phyloP scores from a whole-genome alignment of 2,888 invertebrate species.

The Leptinotarsa haldemani region DNA sequence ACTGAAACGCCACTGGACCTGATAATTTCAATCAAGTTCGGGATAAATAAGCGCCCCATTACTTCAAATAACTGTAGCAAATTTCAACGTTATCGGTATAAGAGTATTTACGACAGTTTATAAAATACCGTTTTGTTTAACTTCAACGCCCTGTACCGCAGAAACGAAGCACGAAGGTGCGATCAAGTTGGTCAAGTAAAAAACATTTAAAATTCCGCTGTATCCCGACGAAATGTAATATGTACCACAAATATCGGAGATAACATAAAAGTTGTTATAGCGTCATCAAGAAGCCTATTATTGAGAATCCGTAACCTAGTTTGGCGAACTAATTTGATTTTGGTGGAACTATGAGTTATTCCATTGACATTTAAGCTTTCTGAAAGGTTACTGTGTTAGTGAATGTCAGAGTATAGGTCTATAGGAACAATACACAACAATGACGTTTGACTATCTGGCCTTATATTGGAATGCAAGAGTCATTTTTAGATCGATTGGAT shows the following conservation, averaged over 20 bases:
- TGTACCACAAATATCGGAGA: neutral
- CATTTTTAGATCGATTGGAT: no score
- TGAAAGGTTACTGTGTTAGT: constrained; percentile 20
- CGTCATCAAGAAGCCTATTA: constrained; percentile 9
- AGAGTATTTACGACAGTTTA: no score
- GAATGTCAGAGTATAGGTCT: constrained; percentile 11
- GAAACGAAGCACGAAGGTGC: no score
- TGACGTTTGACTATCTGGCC: neutral
- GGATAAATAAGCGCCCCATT: no score
- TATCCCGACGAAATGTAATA: neutral
- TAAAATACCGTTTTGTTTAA: no score
- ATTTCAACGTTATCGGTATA: no score
- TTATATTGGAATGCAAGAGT: no score
- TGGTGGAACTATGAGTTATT: constrained; percentile 17
- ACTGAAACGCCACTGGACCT: no score
- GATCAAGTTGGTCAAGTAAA: no score
- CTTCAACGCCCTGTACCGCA: no score
- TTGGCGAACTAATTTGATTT: constrained; percentile 19
- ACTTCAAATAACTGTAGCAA: no score
- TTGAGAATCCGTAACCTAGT: constrained; percentile 22
- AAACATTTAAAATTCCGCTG: neutral
- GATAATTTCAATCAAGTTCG: no score
- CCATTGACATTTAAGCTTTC: constrained; percentile 18
- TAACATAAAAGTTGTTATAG: constrained; percentile 7
- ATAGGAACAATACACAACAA: neutral